These are phyloP conservation scores for Arrhopalites spinosus DNA, from an alignment of 2,888 invertebrate species.

Conservation along the genomic window DNA sequence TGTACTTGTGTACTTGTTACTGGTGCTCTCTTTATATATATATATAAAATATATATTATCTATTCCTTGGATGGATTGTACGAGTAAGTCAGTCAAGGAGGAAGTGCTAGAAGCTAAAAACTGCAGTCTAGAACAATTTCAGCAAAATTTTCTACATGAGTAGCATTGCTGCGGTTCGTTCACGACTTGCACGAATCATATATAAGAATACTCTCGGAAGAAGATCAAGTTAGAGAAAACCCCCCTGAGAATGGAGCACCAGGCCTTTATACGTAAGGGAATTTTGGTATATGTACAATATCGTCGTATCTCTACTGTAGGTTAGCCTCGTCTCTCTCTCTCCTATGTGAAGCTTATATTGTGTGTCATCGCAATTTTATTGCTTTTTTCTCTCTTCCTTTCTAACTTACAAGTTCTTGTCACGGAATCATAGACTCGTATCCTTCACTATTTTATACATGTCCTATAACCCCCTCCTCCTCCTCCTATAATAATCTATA, in stretches of 20 bases:
- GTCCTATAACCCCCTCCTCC: too few species aligned
- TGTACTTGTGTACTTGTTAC: too few species aligned
- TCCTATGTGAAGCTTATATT: background rate
- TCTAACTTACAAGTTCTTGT: constrained; percentile 19
- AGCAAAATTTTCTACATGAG: background rate
- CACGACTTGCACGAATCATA: too few species aligned
- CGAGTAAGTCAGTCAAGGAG: too few species aligned
- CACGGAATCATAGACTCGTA: constrained; percentile 22
- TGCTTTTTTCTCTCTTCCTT: constrained; percentile 6
- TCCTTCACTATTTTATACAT: background rate
- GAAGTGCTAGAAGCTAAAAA: background rate
- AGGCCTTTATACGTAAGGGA: constrained; percentile 4
- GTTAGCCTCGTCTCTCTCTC: background rate
- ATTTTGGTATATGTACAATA: background rate
- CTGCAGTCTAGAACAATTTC: background rate
- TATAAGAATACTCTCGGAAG: background rate
- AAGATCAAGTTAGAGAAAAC: background rate
- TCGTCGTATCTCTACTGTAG: background rate
- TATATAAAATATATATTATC: background rate
- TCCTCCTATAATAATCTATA: background rate
- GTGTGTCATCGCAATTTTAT: constrained; percentile 2
- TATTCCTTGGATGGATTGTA: background rate
- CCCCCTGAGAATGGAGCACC: constrained; percentile 10
- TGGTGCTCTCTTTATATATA: too few species aligned
- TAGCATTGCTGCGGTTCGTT: too few species aligned